Evolutionary conservation across 30 jellyfish, hydroid and myxozoan genomes (phyloP), one percentile per base, ranked within the genome.

Genomic region (Chironex yamaguchii): DNA sequence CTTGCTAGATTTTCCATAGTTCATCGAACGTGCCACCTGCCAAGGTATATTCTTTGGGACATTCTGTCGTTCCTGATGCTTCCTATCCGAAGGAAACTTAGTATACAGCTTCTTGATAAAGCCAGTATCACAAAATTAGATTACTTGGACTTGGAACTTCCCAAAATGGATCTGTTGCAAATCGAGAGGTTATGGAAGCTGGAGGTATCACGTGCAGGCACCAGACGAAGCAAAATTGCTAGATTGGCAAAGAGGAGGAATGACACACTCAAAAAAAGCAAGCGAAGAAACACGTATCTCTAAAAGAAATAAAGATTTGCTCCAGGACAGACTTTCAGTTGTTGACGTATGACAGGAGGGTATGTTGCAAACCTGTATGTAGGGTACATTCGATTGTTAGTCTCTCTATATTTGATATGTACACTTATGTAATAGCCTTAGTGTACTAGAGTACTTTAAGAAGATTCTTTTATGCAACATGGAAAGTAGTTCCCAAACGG

Each of bases 41-140:
- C 97, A 77, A 67, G 91, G 79, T 82, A 78, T 66, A 85, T 84
- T 26, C 73, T 90, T 31, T 79, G 92, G 97, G 95, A 90, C 35
- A 84, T 90, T 67, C 95, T 90, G 14, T 36, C 71, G 76, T 90
- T 90, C 81, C 85, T 90, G 27, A 67, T 90, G 76, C 58, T 52
- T 49, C 97, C 97, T 21, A 52, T 90, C 9, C 94, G 79, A 33
- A 79, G 95, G 50, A 23, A 48, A 33, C 64, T 90, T 86, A 90
- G 82, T 25, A 64, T 75, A 82, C 63, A 29, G 20, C 89, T 73
- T 29, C 12, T 77, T 3, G 36, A 29, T 50, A 74, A 90, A 62
- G 88, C 89, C 67, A 36, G 77, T 1, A 29, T 62, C 33, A 70
- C 82, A 9, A 72, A 31, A 11, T 52, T 90, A 65, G 92, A 66